Evolutionary conservation across 2,797 vertebrate species (phyloP).

Genomic region (Hypotaenidia okinawae): DNA sequence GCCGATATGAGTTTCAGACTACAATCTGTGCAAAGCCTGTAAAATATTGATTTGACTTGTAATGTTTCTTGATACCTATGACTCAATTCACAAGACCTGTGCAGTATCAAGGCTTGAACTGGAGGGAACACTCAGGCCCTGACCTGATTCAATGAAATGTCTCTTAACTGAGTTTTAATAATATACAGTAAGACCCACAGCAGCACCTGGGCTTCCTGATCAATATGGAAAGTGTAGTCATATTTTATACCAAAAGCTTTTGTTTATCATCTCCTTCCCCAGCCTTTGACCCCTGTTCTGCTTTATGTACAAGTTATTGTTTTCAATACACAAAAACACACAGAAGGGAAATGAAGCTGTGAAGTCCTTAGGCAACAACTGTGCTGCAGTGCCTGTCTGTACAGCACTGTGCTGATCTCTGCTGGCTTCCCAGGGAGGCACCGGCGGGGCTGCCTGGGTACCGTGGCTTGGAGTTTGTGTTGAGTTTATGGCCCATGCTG

Average conservation of each 20-base stretch:
- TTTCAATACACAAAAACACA: background rate
- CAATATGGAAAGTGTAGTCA: background rate
- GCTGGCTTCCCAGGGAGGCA: background rate
- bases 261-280: background rate
- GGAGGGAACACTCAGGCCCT: background rate
- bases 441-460: rapidly evolving
- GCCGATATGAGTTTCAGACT: background rate
- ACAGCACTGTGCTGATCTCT: rapidly evolving
- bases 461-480: background rate
- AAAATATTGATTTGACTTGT: constrained; percentile 49
- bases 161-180: constrained; percentile 38
- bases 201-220: background rate
- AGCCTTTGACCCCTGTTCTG: background rate
- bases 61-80: constrained; percentile 2
- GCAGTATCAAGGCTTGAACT: background rate
- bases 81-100: background rate
- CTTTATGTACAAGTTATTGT: background rate
- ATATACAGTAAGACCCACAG: background rate
- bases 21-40: background rate
- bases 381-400: background rate
- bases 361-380: background rate
- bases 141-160: constrained; percentile 3
- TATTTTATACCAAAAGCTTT: background rate
- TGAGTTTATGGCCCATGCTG: background rate
- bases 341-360: background rate